A percentile compares a stretch with the other conserved stretches of the same genome.
These are phyloP conservation scores for Drosophila melanosoma DNA, from an alignment of 2,888 invertebrate genomes.

Conservation along the genomic window DNA sequence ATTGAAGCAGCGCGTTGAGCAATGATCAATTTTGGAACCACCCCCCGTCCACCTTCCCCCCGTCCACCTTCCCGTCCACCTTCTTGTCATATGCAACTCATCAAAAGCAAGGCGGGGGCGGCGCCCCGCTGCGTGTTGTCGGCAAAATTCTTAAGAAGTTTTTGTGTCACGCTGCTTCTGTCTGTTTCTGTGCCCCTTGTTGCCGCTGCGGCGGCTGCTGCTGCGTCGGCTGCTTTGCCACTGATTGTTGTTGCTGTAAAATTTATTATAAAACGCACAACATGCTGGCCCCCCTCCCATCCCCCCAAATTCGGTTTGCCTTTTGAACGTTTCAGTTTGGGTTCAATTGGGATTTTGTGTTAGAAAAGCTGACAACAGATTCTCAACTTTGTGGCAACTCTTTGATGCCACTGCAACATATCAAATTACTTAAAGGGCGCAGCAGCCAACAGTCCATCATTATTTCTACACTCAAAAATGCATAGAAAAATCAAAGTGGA, in stretches of 20 bases:
- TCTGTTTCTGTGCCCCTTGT: slow-evolving; percentile 35
- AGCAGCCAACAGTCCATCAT: slow-evolving; percentile 6
- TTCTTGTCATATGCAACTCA: slow-evolving; percentile 8
- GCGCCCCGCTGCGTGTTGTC: slow-evolving; percentile 53
- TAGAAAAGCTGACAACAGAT: slow-evolving; percentile 48
- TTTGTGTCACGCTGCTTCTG: slow-evolving; percentile 72
- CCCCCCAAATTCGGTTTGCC: slow-evolving; percentile 19
- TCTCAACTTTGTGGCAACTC: slow-evolving; percentile 47
- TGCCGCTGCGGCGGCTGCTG: not conserved
- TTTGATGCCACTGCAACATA: slow-evolving; percentile 62
- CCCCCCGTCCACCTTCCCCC: not conserved
- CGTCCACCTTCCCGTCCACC: not conserved
- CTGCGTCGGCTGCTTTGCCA: not conserved
- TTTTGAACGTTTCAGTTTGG: slow-evolving; percentile 17
- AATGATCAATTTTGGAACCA: slow-evolving; percentile 37
- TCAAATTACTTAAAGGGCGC: slow-evolving; percentile 52
- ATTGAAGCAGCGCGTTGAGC: slow-evolving; percentile 35
- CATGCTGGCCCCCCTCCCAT: slow-evolving; percentile 29
- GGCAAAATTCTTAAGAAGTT: slow-evolving; percentile 77
- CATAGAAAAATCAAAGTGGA: not conserved
- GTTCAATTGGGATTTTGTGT: slow-evolving; percentile 62
- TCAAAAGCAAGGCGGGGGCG: slow-evolving; percentile 1
- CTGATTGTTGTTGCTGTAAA: slow-evolving; percentile 51
- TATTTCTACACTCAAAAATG: not conserved
- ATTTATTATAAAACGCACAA: slow-evolving; percentile 70